These are phyloP conservation scores for Keiferia lycopersicella DNA, from an alignment of 2,888 invertebrate species.

Conservation along the genomic window DNA sequence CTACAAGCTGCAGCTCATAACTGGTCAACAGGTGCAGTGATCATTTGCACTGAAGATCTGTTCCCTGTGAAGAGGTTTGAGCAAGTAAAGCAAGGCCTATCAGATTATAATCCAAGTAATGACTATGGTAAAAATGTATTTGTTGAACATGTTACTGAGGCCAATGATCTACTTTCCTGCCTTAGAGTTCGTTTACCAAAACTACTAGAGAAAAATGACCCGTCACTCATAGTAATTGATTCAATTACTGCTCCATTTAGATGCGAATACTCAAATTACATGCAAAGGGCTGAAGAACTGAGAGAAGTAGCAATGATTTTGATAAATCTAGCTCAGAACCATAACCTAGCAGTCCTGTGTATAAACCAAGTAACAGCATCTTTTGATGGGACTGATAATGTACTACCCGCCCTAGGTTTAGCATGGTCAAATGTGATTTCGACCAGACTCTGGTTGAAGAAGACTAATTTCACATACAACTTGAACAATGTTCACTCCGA, in stretches of 20 bases:
- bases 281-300: slow-evolving; percentile 70
- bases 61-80: slow-evolving; percentile 77
- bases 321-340: slow-evolving; percentile 53
- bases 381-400: slow-evolving; percentile 49
- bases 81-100: slow-evolving; percentile 54
- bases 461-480: slow-evolving; percentile 37
- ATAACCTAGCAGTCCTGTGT: slow-evolving; percentile 64
- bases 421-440: slow-evolving; percentile 76
- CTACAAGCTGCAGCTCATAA: slow-evolving; percentile 85
- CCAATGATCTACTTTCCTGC: slow-evolving; percentile 63
- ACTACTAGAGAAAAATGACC: slow-evolving; percentile 50
- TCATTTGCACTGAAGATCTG: slow-evolving; percentile 89
- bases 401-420: slow-evolving; percentile 67
- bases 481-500: slow-evolving; percentile 9
- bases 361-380: slow-evolving; percentile 72
- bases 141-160: slow-evolving; percentile 70
- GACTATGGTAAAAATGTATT: slow-evolving; percentile 63
- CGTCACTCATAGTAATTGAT: slow-evolving; percentile 63
- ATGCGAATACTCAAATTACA: slow-evolving; percentile 64
- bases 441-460: slow-evolving; percentile 56
- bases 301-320: slow-evolving; percentile 63
- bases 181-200: slow-evolving; percentile 62
- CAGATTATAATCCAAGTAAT: slow-evolving; percentile 37
- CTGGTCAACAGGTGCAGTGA: slow-evolving; percentile 82
- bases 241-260: slow-evolving; percentile 74